Evolutionary conservation across 2,888 invertebrate species (phyloP).

Genomic region (Chaetoderma sp.): DNA sequence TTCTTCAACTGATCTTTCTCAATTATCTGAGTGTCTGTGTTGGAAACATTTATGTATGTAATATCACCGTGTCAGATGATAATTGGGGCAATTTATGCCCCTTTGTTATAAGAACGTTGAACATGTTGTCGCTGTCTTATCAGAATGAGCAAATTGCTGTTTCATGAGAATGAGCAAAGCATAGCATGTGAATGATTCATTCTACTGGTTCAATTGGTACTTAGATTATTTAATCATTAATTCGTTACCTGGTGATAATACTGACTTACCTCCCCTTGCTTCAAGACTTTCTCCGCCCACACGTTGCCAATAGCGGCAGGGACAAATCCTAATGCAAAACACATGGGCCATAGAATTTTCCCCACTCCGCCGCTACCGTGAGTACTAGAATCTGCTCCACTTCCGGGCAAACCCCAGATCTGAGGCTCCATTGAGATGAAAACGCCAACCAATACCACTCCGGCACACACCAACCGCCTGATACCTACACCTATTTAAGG

Average conservation of each 20-base stretch:
- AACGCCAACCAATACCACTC: constrained; percentile 44
- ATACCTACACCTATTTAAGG: constrained; percentile 41
- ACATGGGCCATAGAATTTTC: constrained; percentile 47
- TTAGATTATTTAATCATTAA: too few relatives aligned
- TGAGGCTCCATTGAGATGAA: constrained; percentile 50
- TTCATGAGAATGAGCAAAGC: too few relatives aligned
- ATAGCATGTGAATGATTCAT: too few relatives aligned
- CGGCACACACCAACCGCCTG: constrained; percentile 39
- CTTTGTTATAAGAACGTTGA: too few relatives aligned
- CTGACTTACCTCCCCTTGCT: constrained; percentile 41
- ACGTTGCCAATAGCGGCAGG: constrained; percentile 48
- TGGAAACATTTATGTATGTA: too few relatives aligned
- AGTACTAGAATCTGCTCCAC: constrained; percentile 19
- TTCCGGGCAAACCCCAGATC: constrained; percentile 47
- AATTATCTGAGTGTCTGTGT: too few relatives aligned
- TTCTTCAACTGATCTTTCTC: too few relatives aligned
- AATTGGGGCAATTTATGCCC: too few relatives aligned
- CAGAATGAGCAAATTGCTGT: too few relatives aligned
- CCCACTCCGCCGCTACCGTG: constrained; percentile 22
- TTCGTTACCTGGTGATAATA: neutral
- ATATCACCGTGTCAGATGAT: too few relatives aligned
- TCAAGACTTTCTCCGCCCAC: constrained; percentile 44
- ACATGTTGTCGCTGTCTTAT: too few relatives aligned
- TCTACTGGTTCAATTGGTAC: too few relatives aligned
- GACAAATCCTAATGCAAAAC: constrained; percentile 47